A percentile compares a stretch with the other conserved stretches of the same genome.
Evolutionary conservation across 2,888 invertebrate species (phyloP).

Genomic region (Polydesmus complanatus): DNA sequence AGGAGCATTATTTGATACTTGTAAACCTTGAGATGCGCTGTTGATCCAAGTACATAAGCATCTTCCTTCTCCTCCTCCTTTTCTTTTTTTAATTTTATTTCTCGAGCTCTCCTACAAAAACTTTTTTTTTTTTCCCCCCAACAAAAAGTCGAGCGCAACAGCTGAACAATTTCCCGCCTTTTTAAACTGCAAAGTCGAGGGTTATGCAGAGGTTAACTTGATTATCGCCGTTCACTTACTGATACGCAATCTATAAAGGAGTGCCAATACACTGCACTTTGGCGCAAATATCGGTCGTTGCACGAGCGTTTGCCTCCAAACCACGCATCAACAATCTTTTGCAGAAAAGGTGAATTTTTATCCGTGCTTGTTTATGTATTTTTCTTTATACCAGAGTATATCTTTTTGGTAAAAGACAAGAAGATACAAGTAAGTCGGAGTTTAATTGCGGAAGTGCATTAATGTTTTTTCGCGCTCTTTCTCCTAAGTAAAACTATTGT

Average conservation of each 20-base stretch:
- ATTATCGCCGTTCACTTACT: background rate
- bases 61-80: background rate
- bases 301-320: background rate
- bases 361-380: too few relatives aligned
- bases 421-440: background rate
- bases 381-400: too few relatives aligned
- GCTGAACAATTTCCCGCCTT: background rate
- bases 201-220: background rate
- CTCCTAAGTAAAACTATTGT: too few relatives aligned
- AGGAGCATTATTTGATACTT: too few relatives aligned
- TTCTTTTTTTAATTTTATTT: too few relatives aligned
- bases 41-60: too few relatives aligned
- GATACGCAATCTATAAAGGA: background rate
- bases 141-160: background rate
- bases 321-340: background rate
- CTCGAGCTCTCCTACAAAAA: too few relatives aligned
- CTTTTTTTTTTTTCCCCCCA: too few relatives aligned
- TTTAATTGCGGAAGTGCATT: background rate
- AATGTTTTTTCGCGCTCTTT: too few relatives aligned
- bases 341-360: background rate
- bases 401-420: too few relatives aligned
- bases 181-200: background rate
- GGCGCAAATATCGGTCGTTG: background rate
- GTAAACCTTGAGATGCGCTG: too few relatives aligned
- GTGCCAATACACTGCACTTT: background rate